Conservation (phyloP, 2,888 invertebrate genomes). For the Physocephala rufipes region DNA sequence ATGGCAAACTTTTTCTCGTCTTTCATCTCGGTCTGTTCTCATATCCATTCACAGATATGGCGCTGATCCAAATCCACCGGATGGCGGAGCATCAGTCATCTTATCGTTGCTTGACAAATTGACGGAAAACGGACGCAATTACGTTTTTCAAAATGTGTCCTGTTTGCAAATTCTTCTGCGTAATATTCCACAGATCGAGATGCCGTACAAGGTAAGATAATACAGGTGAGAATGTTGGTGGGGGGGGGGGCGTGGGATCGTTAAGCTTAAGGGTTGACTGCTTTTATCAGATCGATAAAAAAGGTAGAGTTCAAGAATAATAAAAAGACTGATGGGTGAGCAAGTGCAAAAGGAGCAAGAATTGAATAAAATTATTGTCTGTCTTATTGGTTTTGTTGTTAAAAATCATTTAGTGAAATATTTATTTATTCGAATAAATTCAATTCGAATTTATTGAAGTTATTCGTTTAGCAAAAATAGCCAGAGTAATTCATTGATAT, state of each 20-base stretch:
- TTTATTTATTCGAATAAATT: no score
- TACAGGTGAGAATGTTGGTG: background rate
- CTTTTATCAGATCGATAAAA: no score
- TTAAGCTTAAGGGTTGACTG: no score
- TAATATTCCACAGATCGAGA: slow-evolving; percentile 70
- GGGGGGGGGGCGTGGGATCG: no score
- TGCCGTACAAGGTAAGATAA: slow-evolving; percentile 65
- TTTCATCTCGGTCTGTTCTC: background rate
- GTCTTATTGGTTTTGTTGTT: background rate
- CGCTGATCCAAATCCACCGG: slow-evolving; percentile 71
- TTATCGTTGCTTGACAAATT: slow-evolving; percentile 74
- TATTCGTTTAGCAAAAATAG: no score
- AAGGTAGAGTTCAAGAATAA: no score
- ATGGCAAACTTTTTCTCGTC: background rate
- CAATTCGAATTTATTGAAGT: no score
- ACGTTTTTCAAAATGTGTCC: slow-evolving; percentile 75
- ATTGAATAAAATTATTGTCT: no score
- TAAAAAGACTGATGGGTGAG: background rate
- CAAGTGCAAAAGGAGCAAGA: background rate
- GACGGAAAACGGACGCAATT: slow-evolving; percentile 71
- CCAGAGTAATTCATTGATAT: no score
- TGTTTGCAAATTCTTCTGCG: slow-evolving; percentile 76
- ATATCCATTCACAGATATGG: slow-evolving; percentile 69
- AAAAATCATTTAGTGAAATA: background rate
- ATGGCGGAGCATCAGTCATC: slow-evolving; percentile 71